Percentiles rank a stretch among this genome's conserved stretches.
phyloP scores from a whole-genome alignment of 2,888 invertebrate genomes.

The Galerucella calmariensis region DNA sequence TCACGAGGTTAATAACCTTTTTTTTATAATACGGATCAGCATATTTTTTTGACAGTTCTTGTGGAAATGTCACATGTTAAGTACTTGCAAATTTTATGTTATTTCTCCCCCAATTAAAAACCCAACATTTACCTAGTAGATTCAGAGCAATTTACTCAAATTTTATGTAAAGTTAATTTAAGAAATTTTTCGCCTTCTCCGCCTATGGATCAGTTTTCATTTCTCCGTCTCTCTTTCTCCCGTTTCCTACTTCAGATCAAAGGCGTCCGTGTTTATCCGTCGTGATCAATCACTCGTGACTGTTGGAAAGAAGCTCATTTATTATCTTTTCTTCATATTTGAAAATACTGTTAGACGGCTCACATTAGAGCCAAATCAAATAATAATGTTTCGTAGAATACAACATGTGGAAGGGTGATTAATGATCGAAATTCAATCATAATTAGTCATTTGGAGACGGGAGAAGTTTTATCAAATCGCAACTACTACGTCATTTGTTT shows the following conservation, averaged over 20 bases:
- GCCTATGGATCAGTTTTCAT: constrained; percentile 24
- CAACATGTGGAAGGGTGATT: constrained; percentile 37
- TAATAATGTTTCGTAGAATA: constrained; percentile 40
- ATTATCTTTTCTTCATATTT: constrained; percentile 61
- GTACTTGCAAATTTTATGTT: no score
- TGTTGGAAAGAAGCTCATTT: constrained; percentile 66
- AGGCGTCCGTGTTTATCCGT: constrained; percentile 63
- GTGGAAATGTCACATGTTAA: no score
- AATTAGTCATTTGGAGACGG: constrained; percentile 22
- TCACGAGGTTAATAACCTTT: no score
- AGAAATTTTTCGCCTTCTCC: background rate
- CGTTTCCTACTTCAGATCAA: constrained; percentile 60
- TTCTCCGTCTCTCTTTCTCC: constrained; percentile 22
- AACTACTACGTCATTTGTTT: constrained; percentile 19
- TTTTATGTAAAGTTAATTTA: background rate
- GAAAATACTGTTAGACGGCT: constrained; percentile 58
- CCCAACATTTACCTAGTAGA: no score
- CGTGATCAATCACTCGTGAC: constrained; percentile 67
- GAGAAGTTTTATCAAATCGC: constrained; percentile 11
- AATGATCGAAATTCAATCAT: constrained; percentile 34
- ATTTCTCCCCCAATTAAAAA: no score
- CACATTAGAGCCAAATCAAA: constrained; percentile 54
- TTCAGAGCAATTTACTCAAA: no score
- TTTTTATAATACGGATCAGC: no score
- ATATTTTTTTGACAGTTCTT: no score